Base-by-base conservation (phyloP, 2,888 invertebrate genomes). In the Eilema caniola region DNA sequence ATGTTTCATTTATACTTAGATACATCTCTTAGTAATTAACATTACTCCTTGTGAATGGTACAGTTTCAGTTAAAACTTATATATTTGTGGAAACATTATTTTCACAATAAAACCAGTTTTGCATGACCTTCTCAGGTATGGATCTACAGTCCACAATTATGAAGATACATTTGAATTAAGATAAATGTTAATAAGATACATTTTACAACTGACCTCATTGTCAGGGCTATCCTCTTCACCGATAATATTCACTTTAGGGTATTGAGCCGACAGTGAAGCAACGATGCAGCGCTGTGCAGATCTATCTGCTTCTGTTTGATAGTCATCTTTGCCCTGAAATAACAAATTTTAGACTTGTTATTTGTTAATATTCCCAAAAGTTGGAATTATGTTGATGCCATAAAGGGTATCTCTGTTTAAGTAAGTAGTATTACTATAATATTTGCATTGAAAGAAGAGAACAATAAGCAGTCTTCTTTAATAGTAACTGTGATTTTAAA, bases 231-330 rank as follows among this genome's bases (percentile, higher is more conserved):
- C 99, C 92, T 99, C 99, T 93, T 99, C 99, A 0, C 99, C 99
- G 84, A 98, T 98, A 72, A 99, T 97, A 60, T 96, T 97, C 0
- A 98, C 89, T 82, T 96, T 96, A 0, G 99, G 99, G 92, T 98
- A 99, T 84, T 98, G 97, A 73, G 96, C 96, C 53, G 97, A 95
- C 7, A 99, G 95, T 2, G 99, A 99, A 31, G 98, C 97, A 73
- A 99, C 96, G 73, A 99, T 99, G 89, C 98, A 99, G 78, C 96
- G 96, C 92, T 99, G 99, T 0, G 99, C 99, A 37, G 98, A 98
- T 78, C 99, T 96, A 90, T 99, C 99, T 10, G 99, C 99, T 95
- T 99, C 99, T 7, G 99, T 99, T 96, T 99, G 99, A 61, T 98
- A 96, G 93, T 99, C 99, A 95, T 99, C 98, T 87, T 97, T 97